Conservation (phyloP, 1,140 invertebrate genomes). For the Zeugodacus cucurbitae region DNA sequence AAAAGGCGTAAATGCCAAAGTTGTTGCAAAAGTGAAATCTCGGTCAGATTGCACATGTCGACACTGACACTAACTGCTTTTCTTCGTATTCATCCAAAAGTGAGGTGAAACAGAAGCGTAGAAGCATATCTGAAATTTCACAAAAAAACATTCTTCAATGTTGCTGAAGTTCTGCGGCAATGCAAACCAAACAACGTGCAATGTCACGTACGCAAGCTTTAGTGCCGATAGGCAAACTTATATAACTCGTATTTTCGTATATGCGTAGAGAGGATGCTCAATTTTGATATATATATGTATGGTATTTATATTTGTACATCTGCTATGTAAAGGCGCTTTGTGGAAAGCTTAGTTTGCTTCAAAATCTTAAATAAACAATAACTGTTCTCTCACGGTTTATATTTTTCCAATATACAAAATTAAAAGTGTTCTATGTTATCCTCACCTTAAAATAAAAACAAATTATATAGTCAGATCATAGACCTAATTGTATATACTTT, state of each 20-base stretch:
- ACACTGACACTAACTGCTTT: neutral
- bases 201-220: neutral
- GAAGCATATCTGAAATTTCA: neutral
- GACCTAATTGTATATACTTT: too few species aligned
- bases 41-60: neutral
- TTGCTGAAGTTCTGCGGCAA: neutral
- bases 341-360: too few species aligned
- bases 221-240: neutral
- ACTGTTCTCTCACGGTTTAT: too few species aligned
- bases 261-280: neutral
- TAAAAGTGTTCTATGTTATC: too few species aligned
- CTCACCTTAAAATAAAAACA: too few species aligned
- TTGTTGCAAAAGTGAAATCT: constrained; percentile 5
- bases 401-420: too few species aligned
- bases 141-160: neutral
- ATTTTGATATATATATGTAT: neutral
- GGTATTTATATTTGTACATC: too few species aligned
- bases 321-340: too few species aligned
- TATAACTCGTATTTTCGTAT: neutral
- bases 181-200: neutral
- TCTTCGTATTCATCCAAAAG: neutral
- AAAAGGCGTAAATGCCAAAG: neutral
- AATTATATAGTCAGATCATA: too few species aligned
- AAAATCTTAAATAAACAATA: too few species aligned
- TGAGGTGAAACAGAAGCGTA: neutral